Conservation (phyloP, 2,113 vertebrate species). For the Lathamus discolor region DNA sequence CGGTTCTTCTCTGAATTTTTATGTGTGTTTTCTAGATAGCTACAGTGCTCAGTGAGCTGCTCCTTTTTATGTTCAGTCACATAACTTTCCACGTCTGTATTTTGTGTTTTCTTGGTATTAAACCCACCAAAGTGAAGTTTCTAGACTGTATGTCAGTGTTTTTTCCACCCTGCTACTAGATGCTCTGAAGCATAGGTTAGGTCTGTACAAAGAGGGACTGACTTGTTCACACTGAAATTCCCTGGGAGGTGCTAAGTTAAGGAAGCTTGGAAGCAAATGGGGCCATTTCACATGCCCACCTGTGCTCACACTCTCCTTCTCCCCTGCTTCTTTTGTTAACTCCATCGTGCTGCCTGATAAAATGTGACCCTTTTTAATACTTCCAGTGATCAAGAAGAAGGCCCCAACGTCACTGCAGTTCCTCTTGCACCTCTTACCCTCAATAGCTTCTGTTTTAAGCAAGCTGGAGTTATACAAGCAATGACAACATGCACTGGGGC, state of each 20-base stretch:
- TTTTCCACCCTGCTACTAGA: not conserved
- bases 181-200: slow-evolving; percentile 42
- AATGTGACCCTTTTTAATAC: not conserved
- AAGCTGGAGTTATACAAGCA: not conserved
- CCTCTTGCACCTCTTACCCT: not conserved
- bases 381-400: not conserved
- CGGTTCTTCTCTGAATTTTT: slow-evolving; percentile 70
- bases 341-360: not conserved
- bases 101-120: slow-evolving; percentile 57
- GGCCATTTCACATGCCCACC: fast-evolving
- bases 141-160: slow-evolving; percentile 25
- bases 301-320: not conserved
- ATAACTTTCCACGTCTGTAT: slow-evolving; percentile 44
- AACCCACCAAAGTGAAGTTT: slow-evolving; percentile 27
- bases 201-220: slow-evolving; percentile 29
- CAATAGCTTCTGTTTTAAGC: not conserved
- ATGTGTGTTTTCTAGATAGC: slow-evolving; percentile 71
- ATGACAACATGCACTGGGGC: not conserved
- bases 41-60: slow-evolving; percentile 70
- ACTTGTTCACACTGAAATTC: slow-evolving; percentile 41
- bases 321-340: not conserved
- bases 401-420: not conserved
- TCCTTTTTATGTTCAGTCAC: slow-evolving; percentile 60
- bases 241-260: not conserved
- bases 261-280: not conserved